Percentiles rank a stretch among this genome's conserved stretches.
These are phyloP conservation scores for Phylloscopus trochilus DNA, from an alignment of 2,113 vertebrate species.

Conservation along the genomic window DNA sequence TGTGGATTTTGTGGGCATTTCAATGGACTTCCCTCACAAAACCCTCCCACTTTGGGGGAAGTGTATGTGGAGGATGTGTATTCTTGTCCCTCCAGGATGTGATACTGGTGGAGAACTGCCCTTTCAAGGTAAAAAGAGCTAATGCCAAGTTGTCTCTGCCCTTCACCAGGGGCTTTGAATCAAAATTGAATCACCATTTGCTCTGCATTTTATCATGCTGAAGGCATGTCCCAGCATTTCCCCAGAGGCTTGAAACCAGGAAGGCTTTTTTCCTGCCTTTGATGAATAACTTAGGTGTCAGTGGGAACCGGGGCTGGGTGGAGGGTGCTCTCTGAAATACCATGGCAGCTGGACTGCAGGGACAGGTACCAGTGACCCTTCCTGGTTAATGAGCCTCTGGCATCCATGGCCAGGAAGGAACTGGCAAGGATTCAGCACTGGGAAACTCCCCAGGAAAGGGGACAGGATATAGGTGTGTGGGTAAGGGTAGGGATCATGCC, in stretches of 20 bases:
- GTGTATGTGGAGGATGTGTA: neutral
- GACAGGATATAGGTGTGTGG: accelerated
- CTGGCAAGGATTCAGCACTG: neutral
- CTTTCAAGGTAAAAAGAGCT: neutral
- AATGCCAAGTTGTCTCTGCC: neutral
- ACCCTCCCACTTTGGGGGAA: neutral
- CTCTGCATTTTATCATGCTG: neutral
- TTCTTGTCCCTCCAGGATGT: neutral
- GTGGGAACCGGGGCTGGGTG: neutral
- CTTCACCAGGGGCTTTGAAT: neutral
- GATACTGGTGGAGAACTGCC: neutral
- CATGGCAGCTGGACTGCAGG: neutral
- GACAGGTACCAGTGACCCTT: neutral
- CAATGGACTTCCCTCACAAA: neutral
- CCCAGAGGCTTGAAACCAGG: neutral
- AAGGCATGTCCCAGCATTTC: neutral
- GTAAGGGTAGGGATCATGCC: neutral
- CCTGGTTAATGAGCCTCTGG: neutral
- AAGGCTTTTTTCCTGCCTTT: neutral
- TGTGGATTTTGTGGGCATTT: neutral
- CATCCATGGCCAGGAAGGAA: neutral
- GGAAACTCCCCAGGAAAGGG: neutral
- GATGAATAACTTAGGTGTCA: neutral
- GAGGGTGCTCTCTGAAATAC: neutral
- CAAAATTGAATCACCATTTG: slow-evolving; percentile 19